Evolutionary conservation across 2,113 vertebrate genomes (phyloP), one percentile per base, ranked within the genome.

Genomic region (Aptenodytes patagonicus): DNA sequence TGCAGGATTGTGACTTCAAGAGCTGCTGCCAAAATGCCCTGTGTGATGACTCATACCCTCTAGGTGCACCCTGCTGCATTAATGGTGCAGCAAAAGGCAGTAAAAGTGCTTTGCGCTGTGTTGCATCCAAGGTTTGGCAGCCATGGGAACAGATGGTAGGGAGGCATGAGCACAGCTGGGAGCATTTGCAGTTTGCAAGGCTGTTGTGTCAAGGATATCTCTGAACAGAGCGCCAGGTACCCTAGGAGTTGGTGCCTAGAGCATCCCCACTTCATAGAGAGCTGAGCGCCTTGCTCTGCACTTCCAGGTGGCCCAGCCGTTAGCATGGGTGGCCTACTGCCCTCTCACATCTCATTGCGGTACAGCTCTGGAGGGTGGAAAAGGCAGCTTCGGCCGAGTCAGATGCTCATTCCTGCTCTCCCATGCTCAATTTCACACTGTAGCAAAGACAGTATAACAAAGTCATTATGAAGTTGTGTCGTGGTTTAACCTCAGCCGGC

Each of bases 121-220:
- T n/a, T 55, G 42, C 55, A 24, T 60, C 58, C 24, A 19, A 64
- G 75, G 47, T 69, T 64, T 82, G 54, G 83, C 79, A 85, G 60
- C 73, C 20, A 20, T 10, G 11, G 69, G 90, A 94, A 82, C 83
- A 93, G 93, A 77, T 51, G 70, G 73, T 44, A 84, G 52, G 68
- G 64, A 92, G 19, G 34, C 4, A 36, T 4, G 57, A 90, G 46
- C 40, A 5, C 1, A 4, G 46, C 69, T 77, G 58, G 73, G 54
- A 90, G 38, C 28, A 12, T 55, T 38, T 52, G 20, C 57, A 47
- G 36, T 51, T 60, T 54, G 25, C 58, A 70, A 38, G 46, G 46
- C 72, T 92, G 82, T 62, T 34, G 36, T 9, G 34, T 36, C 62
- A 64, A 42, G 26, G 42, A 3, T 38, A 12, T 22, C 31, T 54